Base-by-base conservation (phyloP, 2,888 invertebrate species). In the Caenorhabditis afra region DNA sequence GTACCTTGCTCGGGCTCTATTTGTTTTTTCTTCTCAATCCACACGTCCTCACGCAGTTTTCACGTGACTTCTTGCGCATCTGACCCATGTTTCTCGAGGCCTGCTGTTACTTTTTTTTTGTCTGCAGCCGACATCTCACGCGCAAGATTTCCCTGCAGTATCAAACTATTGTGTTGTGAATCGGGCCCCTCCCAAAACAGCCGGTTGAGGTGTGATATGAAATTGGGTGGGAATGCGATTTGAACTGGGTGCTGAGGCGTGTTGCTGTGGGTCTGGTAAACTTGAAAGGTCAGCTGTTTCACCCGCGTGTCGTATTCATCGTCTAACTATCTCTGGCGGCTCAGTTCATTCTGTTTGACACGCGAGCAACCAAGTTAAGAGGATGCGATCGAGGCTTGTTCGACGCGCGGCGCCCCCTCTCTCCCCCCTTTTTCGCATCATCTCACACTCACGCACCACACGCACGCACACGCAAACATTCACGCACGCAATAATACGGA, bases 401-500 rank as follows among this genome's bases (percentile, higher is more conserved):
- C 41, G 14, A 41, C 41, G 41, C 14, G 41, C 4, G 12, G 12
- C 41, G 11, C 41, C 7, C 41, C 7, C 41, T 37, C 37, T 11
- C 37, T 37, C 41, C 41, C 11, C 29, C 23, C 44, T 29, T 58
- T 67, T 50, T 68, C 68, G 49, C 71, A 71, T 73, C 73, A 64
- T 71, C 71, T 64, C 71, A 53, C 41, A 49, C 71, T 62, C 71
- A 73, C 73, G 73, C 64, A 73, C 62, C 71, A 71, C 73, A 64
- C 73, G 64, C 66, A 75, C 75, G 53, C 59, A 52, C 74, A 66
- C 66, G 55, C 75, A 66, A 52, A 66, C 66, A 74, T 55, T 10
- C 73, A 73, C 71, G 74, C 74, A 75, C 74, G 74, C 74, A 66
- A 74, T 66, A 59, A 61, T 74, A 61, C 61, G 49, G 44, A 65